Evolutionary conservation across 2,888 invertebrate genomes (phyloP).

Genomic region (Eretmocerus hayati): DNA sequence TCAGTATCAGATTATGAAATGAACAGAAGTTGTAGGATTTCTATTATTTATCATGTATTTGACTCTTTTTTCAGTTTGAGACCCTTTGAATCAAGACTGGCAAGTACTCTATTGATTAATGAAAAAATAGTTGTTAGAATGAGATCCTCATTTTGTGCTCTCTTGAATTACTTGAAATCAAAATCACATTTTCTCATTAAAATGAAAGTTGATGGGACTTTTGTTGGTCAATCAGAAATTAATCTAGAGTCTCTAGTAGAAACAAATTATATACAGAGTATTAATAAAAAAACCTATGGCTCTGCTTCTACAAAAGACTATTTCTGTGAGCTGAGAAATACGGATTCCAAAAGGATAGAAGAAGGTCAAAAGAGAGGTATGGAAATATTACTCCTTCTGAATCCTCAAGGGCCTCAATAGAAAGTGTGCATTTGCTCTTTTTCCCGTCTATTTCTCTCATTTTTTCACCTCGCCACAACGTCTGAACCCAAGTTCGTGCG

Average conservation of each 20-base stretch:
- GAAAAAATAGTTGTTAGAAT: constrained; percentile 52
- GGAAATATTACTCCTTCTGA: neutral
- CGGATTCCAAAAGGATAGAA: constrained; percentile 3
- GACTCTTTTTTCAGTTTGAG: constrained; percentile 39
- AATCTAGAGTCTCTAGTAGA: constrained; percentile 51
- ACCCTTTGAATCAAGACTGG: constrained; percentile 33
- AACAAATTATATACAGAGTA: constrained; percentile 44
- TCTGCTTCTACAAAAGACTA: constrained; percentile 43
- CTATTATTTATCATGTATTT: constrained; percentile 38
- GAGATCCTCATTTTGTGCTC: constrained; percentile 43
- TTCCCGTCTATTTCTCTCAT: too few species aligned
- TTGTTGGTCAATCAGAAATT: constrained; percentile 48
- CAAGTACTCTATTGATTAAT: constrained; percentile 39
- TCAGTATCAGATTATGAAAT: constrained; percentile 26
- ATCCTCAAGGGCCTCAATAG: too few species aligned
- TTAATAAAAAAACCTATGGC: constrained; percentile 46
- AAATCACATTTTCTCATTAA: constrained; percentile 49
- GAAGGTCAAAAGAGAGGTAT: constrained; percentile 7
- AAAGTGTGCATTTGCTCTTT: too few species aligned
- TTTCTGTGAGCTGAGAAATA: constrained; percentile 31
- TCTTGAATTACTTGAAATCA: constrained; percentile 49
- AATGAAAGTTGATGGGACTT: constrained; percentile 43
- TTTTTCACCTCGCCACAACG: too few species aligned
- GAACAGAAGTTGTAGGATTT: constrained; percentile 25
- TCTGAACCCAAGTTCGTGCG: too few species aligned